Evolutionary conservation across 2,113 vertebrate genomes (phyloP).

Genomic region (Urocitellus parryii): DNA sequence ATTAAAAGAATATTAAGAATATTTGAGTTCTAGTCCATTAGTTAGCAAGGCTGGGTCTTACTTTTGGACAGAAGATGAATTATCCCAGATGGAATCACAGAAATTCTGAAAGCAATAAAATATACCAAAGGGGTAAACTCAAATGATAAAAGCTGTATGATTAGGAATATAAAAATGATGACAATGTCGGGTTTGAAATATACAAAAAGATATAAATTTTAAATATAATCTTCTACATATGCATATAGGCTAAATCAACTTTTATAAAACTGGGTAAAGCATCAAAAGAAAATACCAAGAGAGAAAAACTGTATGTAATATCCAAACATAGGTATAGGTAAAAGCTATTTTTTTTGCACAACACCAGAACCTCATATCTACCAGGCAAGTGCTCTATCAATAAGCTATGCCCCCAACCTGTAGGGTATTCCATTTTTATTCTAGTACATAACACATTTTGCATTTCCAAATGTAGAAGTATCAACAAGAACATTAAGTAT

Average conservation of each 20-base stretch:
- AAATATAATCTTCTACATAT: not conserved
- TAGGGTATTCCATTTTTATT: not conserved
- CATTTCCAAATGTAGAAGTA: conserved; percentile 16
- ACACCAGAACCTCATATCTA: not conserved
- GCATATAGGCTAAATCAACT: not conserved
- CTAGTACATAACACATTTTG: not conserved
- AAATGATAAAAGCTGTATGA: not conserved
- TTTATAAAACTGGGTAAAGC: not conserved
- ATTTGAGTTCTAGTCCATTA: too few relatives aligned
- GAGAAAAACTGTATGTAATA: not conserved
- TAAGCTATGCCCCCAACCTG: not conserved
- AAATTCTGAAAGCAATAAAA: not conserved
- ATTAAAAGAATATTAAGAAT: not conserved
- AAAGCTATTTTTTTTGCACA: not conserved
- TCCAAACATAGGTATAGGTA: not conserved
- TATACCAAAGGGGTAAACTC: not conserved
- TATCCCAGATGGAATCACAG: not conserved
- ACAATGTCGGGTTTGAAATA: not conserved
- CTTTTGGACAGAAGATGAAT: not conserved
- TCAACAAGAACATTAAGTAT: not conserved
- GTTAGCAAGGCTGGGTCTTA: too few relatives aligned
- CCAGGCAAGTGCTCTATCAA: too few relatives aligned
- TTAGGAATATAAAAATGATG: not conserved
- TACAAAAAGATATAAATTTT: not conserved
- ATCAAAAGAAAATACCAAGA: not conserved